Evolutionary conservation across 2,113 vertebrate species (phyloP), one percentile per base, ranked within the genome.

Genomic region (Mohoua ochrocephala): DNA sequence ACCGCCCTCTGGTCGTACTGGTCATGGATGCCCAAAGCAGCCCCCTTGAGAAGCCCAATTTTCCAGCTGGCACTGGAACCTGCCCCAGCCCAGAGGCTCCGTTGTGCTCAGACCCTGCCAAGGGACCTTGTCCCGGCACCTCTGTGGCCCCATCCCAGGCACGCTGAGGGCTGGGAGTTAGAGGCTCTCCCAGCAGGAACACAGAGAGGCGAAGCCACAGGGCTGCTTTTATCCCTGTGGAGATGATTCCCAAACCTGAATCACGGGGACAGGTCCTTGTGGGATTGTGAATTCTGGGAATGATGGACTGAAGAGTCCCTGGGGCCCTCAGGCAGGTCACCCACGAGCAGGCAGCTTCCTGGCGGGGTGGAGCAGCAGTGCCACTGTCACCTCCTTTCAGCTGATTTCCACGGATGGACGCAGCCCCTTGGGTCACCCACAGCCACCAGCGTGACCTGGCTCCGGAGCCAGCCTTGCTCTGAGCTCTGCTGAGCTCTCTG

Each of bases 191-290:
- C 28, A 18, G 33, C 3, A 0, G 11, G 5, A 56, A 3, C 37
- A 28, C 30, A 28, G 24, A 35, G 33, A 53, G n/a, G 15, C 39
- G 33, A 53, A 67, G 30, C 17, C 69, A 20, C 6, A 5, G 14
- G 2, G 39, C 42, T 64, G 8, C 49, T 56, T 45, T 30, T 14
- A 4, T 14, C 41, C 56, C 16, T 15, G 37, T 7, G 64, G 30
- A 37, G 33, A 12, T 26, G 27, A 33, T 22, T 60, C 35, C 33
- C 54, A 60, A 52, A 37, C 9, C n/a, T 41, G 35, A 33, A 69
- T 16, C n/a, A 13, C 0, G 0, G 28, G 16, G 8, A 26, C 6
- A 6, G 17, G 10, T 35, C 63, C 69, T 49, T 67, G 33, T 26
- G 45, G 79, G 70, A 17, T 33, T 27, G 39, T 2, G 26, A 42